A percentile compares a stretch with the other conserved stretches of the same genome.
Conservation (phyloP, 2,113 vertebrate species). For the Talpa occidentalis region DNA sequence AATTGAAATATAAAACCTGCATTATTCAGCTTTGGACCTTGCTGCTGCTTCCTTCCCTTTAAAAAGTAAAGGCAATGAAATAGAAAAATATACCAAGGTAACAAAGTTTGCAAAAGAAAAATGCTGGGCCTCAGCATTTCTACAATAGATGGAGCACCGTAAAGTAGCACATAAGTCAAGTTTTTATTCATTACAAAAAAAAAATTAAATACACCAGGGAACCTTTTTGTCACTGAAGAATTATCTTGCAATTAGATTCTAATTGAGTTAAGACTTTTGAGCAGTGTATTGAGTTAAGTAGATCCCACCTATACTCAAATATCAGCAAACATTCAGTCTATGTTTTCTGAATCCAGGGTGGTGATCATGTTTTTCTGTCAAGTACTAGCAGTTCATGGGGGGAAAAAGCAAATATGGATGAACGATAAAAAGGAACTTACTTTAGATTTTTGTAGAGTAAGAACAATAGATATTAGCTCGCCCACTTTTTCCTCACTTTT, state of each 20-base stretch:
- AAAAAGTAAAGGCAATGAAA: slow-evolving; percentile 4
- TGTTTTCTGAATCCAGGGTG: slow-evolving; percentile 32
- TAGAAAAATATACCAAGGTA: neutral
- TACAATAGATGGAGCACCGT: neutral
- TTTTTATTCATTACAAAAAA: slow-evolving; percentile 59
- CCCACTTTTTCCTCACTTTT: slow-evolving; percentile 71
- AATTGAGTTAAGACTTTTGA: slow-evolving; percentile 74
- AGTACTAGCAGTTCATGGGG: slow-evolving; percentile 13
- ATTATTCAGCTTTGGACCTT: neutral
- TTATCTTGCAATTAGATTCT: slow-evolving; percentile 69
- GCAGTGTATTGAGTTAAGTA: slow-evolving; percentile 60
- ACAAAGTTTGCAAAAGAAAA: slow-evolving; percentile 8
- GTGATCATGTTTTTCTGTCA: slow-evolving; percentile 57
- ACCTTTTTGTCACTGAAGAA: slow-evolving; percentile 70
- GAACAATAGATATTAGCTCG: slow-evolving; percentile 64
- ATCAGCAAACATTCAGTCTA: slow-evolving; percentile 61
- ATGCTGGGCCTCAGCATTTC: neutral
- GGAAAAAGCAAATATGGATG: slow-evolving; percentile 52
- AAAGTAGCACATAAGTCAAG: slow-evolving; percentile 21
- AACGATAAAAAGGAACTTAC: slow-evolving; percentile 59
- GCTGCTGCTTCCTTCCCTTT: neutral
- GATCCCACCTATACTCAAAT: slow-evolving; percentile 60
- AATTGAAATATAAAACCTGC: neutral
- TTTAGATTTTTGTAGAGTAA: slow-evolving; percentile 63
- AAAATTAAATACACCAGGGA: slow-evolving; percentile 31